Evolutionary conservation across 92 coral and sea anemone species (phyloP).

Genomic region (Actinernus sp.): DNA sequence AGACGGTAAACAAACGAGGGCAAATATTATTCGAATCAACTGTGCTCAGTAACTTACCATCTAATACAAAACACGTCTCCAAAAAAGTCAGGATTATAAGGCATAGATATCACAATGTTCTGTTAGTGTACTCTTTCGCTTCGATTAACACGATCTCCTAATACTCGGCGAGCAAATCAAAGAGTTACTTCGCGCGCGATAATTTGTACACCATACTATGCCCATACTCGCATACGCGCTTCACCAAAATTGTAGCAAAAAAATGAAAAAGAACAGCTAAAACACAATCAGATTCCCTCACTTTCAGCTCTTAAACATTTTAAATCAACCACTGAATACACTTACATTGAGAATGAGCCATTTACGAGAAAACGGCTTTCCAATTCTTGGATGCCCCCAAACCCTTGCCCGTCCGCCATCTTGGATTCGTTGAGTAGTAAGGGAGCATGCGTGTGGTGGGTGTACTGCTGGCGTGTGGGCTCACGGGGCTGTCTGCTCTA

Average conservation of each 20-base stretch:
- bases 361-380: constrained; percentile 10
- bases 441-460: constrained; percentile 51
- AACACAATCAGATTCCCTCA: background rate
- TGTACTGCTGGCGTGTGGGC: constrained; percentile 8
- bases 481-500: constrained; percentile 45
- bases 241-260: constrained; percentile 4
- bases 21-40: no score
- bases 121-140: no score
- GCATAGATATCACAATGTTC: no score
- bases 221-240: background rate
- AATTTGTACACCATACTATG: background rate
- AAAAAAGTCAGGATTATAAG: no score
- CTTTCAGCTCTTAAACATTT: background rate
- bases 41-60: no score
- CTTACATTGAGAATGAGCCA: constrained; percentile 6
- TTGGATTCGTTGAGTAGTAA: constrained; percentile 35
- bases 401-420: constrained; percentile 80
- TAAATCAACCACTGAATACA: background rate
- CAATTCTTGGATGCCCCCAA: constrained; percentile 26
- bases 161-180: constrained; percentile 2
- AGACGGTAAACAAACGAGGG: constrained; percentile 1
- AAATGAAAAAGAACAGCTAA: background rate
- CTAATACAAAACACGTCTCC: no score
- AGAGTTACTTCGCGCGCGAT: constrained; percentile 25
- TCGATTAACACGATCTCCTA: background rate